Evolutionary conservation across 2,888 invertebrate species (phyloP), one percentile per base, ranked within the genome.

Genomic region (Apeira syringaria): DNA sequence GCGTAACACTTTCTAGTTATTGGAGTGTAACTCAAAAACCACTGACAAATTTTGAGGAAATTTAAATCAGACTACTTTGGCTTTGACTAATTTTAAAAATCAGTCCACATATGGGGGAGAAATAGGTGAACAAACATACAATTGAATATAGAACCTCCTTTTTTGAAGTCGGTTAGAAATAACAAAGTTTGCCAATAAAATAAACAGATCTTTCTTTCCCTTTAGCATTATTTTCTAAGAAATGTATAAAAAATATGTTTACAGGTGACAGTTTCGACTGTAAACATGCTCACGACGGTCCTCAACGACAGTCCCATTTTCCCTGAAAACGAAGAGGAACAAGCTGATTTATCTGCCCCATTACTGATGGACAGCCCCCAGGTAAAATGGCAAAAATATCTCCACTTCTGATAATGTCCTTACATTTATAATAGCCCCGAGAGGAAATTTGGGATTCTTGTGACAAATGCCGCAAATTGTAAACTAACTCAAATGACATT

Each of bases 211-310:
- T n/a, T n/a, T n/a, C n/a, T n/a, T n/a, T n/a, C n/a, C n/a, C n/a
- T n/a, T n/a, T n/a, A n/a, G n/a, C 15, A 24, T 5, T 27, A 18
- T 13, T 38, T 24, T 29, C 29, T 20, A 12, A 30, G 17, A 29
- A 44, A 45, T 52, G 43, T 38, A 47, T 41, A 46, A 38, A 29
- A 37, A 34, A 49, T 50, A 44, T 45, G 8, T 46, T 53, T 70
- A 30, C 61, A 91, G 90, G 90, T 97, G 65, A 97, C 97, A 29
- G 96, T 97, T 35, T 96, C 97, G 34, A 96, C 97, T 32, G 96
- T 97, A 72, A 97, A 97, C 80, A 95, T 97, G 93, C 92, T 97
- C 55, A 96, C 96, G 26, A 96, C 95, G 22, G 95, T 96, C 6
- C 91, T 96, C 52, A 96, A 96, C 81, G 96, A 96, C 82, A 95